Evolutionary conservation across 2,113 vertebrate genomes (phyloP).

Genomic region (Eclectus roratus): DNA sequence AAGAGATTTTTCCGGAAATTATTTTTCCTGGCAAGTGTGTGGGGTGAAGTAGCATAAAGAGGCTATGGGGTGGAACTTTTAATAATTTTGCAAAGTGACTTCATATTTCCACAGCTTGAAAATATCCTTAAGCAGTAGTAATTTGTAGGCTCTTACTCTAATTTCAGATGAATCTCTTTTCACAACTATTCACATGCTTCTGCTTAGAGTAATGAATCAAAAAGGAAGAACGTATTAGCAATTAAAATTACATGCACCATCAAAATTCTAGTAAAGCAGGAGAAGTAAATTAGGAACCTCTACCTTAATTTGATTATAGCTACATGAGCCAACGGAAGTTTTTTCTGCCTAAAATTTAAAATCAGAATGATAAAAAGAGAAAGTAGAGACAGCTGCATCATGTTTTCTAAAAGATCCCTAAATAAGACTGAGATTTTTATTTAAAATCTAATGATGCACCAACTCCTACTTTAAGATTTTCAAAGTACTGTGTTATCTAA

Average conservation of each 20-base stretch:
- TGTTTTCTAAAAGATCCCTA: background rate
- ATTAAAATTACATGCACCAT: background rate
- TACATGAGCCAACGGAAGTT: background rate
- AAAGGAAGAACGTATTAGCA: constrained; percentile 29
- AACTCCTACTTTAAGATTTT: background rate
- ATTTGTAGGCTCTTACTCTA: constrained; percentile 11
- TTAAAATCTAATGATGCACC: background rate
- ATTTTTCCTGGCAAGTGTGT: background rate
- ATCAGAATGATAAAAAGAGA: background rate
- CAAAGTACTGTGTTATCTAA: background rate
- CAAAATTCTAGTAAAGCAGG: background rate
- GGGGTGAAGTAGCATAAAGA: background rate
- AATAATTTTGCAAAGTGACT: background rate
- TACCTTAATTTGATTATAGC: constrained; percentile 8
- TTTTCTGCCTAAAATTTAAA: background rate
- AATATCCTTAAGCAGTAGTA: constrained; percentile 5
- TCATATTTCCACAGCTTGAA: background rate
- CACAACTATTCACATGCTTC: constrained; percentile 5
- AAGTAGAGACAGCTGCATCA: background rate
- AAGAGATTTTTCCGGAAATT: background rate
- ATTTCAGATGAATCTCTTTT: constrained; percentile 22
- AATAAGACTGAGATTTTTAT: background rate
- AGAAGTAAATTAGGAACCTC: constrained; percentile 5
- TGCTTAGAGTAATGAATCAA: constrained; percentile 23
- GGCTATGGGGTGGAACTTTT: background rate